Conservation (phyloP, 2,113 vertebrate species). For the Struthidea cinerea region DNA sequence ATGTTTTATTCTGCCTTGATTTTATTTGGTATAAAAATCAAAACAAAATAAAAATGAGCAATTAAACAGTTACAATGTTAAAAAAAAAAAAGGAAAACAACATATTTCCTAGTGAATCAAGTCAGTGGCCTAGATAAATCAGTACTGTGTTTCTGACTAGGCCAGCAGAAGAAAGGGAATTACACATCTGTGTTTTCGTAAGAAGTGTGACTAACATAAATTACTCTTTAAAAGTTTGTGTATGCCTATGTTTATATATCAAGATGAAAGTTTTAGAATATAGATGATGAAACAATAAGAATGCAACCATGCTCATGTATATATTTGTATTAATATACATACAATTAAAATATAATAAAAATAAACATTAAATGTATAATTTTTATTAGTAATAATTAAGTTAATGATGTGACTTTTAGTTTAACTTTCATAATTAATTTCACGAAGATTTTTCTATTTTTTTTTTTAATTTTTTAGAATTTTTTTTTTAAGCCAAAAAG, state of each 20-base stretch:
- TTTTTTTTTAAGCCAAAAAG: neutral
- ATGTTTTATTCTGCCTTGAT: neutral
- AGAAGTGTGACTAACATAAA: neutral
- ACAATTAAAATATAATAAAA: neutral
- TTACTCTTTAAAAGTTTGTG: neutral
- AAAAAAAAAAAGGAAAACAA: neutral
- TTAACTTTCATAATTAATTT: neutral
- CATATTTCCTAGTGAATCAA: neutral
- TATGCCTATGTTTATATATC: neutral
- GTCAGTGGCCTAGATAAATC: neutral
- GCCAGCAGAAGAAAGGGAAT: neutral
- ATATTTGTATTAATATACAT: neutral
- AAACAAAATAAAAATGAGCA: neutral
- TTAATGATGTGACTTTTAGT: neutral
- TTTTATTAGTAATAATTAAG: neutral
- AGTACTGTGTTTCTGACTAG: neutral
- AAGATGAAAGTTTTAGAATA: neutral
- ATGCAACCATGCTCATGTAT: neutral
- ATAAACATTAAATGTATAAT: neutral
- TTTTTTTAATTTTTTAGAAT: too few relatives aligned
- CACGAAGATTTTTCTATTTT: neutral
- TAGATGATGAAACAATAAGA: neutral
- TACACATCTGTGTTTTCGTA: neutral
- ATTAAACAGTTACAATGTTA: neutral
- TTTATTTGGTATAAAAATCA: neutral